Base-by-base conservation (phyloP, 2,113 vertebrate genomes). In the Caranx melampygus region DNA sequence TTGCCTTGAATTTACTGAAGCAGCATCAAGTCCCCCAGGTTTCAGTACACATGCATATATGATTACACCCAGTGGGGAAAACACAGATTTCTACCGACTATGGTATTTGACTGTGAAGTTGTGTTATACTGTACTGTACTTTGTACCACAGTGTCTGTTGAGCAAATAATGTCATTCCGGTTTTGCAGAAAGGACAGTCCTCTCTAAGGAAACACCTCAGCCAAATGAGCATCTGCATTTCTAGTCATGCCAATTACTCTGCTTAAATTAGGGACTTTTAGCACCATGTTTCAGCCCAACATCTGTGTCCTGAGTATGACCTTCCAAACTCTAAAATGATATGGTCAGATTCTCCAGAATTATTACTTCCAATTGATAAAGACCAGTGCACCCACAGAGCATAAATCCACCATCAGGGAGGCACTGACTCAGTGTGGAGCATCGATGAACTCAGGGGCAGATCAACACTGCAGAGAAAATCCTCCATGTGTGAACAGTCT, bases 391-490 rank as follows among this genome's bases (percentile, higher is more conserved):
- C 16, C 34, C 37, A 5, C 51, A 61, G 37, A 1, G 15, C 21
- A 61, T 63, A 55, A 76, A 75, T 69, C 0, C 37, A 49, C 21
- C 33, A 26, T 51, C 4, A 18, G 45, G 26, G n/a, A 26, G n/a
- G 14, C 20, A 47, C 21, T 67, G n/a, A 63, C 57, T 49, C 42
- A 20, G 33, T 68, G 15, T 52, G 47, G 58, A 63, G 15, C 16
- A 67, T 54, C 37, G 61, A 20, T 52, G 45, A 83, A 51, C 42
- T 62, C n/a, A 57, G 26, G 5, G 59, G 54, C 33, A 58, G 35
- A 68, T 72, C 40, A 47, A 37, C 35, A 57, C 59, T 37, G 6
- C 51, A 66, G 75, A 83, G 57, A 78, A 65, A 84, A 89, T 40
- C 49, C 74, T 66, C 33, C 44, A 64, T 81, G 55, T 65, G 52